These are phyloP conservation scores for Andrena haemorrhoa DNA, from an alignment of 2,888 invertebrate species.

Conservation along the genomic window DNA sequence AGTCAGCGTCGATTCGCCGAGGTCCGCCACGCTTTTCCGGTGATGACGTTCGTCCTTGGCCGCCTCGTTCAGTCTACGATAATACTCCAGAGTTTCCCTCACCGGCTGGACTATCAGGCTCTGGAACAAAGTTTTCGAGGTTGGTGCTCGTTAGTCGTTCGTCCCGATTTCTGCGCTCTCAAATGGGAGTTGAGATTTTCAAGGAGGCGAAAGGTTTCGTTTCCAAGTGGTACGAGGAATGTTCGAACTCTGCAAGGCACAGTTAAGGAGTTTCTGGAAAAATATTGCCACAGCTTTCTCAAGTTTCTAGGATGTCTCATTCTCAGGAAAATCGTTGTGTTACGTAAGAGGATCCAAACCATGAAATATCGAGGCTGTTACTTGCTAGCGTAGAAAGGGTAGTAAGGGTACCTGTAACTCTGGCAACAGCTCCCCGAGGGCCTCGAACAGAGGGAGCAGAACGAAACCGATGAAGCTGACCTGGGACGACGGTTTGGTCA, in stretches of 20 bases:
- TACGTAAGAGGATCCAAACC: too few relatives aligned
- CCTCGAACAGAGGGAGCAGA: constrained; percentile 92
- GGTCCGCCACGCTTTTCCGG: constrained; percentile 86
- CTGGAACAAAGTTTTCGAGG: constrained; percentile 81
- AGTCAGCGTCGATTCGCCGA: constrained; percentile 76
- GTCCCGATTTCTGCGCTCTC: too few relatives aligned
- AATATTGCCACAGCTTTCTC: too few relatives aligned
- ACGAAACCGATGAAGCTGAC: constrained; percentile 94
- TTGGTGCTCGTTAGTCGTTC: background rate
- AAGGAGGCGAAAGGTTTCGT: too few relatives aligned
- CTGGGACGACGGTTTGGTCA: constrained; percentile 93
- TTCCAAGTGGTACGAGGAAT: too few relatives aligned
- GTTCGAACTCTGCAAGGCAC: too few relatives aligned
- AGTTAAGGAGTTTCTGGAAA: too few relatives aligned
- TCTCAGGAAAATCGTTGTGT: too few relatives aligned
- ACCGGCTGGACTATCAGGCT: constrained; percentile 88
- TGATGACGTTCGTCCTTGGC: constrained; percentile 87
- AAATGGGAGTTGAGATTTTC: too few relatives aligned
- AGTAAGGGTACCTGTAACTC: constrained; percentile 88
- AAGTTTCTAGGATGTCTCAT: too few relatives aligned
- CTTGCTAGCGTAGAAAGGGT: background rate
- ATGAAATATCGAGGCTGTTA: background rate
- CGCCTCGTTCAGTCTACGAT: constrained; percentile 88
- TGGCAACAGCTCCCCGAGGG: constrained; percentile 90
- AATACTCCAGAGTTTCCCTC: constrained; percentile 88